Evolutionary conservation across 2,113 vertebrate species (phyloP).

Genomic region (Cygnus atratus): DNA sequence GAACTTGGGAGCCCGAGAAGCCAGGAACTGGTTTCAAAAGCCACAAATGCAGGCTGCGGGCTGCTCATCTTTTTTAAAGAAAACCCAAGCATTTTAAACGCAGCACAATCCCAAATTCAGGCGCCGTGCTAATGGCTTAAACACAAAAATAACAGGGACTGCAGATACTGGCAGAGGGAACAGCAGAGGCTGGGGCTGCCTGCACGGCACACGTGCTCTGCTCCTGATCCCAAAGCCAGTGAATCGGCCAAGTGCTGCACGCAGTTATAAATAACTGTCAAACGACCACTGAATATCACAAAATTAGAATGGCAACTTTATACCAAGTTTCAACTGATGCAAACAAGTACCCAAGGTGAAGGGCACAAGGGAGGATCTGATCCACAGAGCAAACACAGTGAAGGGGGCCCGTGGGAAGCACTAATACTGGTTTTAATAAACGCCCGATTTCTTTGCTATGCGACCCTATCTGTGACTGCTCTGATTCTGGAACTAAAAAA

Average conservation of each 20-base stretch:
- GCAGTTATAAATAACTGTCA: neutral
- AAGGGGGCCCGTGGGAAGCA: neutral
- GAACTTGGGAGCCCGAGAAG: neutral
- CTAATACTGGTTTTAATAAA: neutral
- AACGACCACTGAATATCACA: rapidly evolving
- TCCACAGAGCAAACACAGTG: rapidly evolving
- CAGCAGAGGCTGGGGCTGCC: rapidly evolving
- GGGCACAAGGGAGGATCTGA: rapidly evolving
- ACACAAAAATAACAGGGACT: neutral
- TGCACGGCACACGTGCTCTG: rapidly evolving
- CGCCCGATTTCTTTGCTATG: neutral
- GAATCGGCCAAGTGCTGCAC: rapidly evolving
- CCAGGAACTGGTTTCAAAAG: neutral
- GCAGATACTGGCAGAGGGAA: neutral
- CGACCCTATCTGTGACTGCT: neutral
- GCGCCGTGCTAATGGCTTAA: neutral
- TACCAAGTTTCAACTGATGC: rapidly evolving
- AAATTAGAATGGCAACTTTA: neutral
- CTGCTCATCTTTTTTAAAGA: neutral
- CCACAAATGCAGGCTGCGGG: neutral
- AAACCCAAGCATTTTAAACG: neutral
- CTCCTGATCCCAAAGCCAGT: rapidly evolving
- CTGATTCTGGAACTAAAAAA: neutral
- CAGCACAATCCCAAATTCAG: neutral
- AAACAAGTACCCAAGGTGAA: rapidly evolving